phyloP scores from a whole-genome alignment of 2,888 invertebrate genomes.

The Autographa pulchrina region DNA sequence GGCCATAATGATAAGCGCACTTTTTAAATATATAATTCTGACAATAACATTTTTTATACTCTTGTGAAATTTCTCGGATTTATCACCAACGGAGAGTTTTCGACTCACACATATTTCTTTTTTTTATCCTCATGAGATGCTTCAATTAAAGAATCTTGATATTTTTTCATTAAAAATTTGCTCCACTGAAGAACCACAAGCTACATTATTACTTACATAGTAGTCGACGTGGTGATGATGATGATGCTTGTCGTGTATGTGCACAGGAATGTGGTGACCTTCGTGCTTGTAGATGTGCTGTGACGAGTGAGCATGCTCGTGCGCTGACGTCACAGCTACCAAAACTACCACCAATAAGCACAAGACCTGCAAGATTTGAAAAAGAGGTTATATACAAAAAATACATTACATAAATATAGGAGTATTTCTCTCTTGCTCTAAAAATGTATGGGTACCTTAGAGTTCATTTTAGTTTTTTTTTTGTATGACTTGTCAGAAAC shows the following conservation, averaged over 20 bases:
- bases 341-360: conserved; percentile 56
- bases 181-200: too few species aligned
- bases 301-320: conserved; percentile 63
- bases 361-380: conserved; percentile 50
- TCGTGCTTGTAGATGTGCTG: conserved; percentile 67
- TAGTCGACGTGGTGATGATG: conserved; percentile 53
- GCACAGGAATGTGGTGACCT: conserved; percentile 62
- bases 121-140: too few species aligned
- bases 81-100: too few species aligned
- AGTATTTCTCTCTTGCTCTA: too few species aligned
- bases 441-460: not conserved
- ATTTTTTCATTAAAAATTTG: too few species aligned
- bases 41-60: too few species aligned
- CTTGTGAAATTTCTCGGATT: too few species aligned
- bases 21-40: too few species aligned
- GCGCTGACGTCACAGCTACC: conserved; percentile 20
- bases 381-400: not conserved
- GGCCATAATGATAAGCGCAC: too few species aligned
- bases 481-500: not conserved
- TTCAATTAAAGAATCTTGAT: too few species aligned
- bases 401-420: too few species aligned
- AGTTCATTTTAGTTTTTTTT: not conserved
- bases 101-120: too few species aligned
- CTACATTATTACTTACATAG: conserved; percentile 36
- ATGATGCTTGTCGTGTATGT: conserved; percentile 45